Evolutionary conservation across 2,113 vertebrate species (phyloP), one percentile per base, ranked within the genome.

Genomic region (Sinocyclocheilus anshuiensis): DNA sequence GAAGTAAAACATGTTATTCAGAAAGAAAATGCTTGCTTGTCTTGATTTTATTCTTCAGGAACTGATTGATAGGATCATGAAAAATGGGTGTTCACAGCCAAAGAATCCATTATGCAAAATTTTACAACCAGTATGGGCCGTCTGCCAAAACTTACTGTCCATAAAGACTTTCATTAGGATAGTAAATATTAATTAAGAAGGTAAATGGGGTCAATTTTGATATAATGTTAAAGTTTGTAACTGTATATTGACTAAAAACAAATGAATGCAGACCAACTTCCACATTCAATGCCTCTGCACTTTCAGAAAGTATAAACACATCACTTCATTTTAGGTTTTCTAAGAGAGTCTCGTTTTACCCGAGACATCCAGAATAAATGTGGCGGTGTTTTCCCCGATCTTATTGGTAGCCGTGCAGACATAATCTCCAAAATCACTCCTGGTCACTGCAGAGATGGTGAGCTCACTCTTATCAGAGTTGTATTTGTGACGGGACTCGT

Each of bases 381-480:
- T 87, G 16, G 79, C 89, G 0, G 57, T 91, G 87, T 42, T 89
- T 36, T 93, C 89, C 4, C 84, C 74, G 11, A 95, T 92, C 89
- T 94, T 94, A 90, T 94, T 95, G 22, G 1, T 82, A 11, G 90
- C 93, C 0, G 87, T 94, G 88, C 94, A 95, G 83, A 90, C 3
- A 75, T 95, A 95, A 29, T 93, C 90, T 67, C 90, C 94, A 4
- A 77, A 86, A 87, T 95, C 91, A 0, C 45, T 77, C 86, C 89
- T 90, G 9, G 61, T 63, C 9, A 95, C 90, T 33, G 90, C 90
- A 3, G 16, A 87, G 33, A 95, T 93, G 4, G 55, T 92, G 87
- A 95, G 42, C 63, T 92, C 84, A 80, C 94, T 95, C 71, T 83
- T 88, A 87, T 95, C 93, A 0, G 93, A 94, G 91, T 95, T 95